Evolutionary conservation across 1,140 invertebrate genomes (phyloP).

Genomic region (Bombus cullumanus): DNA sequence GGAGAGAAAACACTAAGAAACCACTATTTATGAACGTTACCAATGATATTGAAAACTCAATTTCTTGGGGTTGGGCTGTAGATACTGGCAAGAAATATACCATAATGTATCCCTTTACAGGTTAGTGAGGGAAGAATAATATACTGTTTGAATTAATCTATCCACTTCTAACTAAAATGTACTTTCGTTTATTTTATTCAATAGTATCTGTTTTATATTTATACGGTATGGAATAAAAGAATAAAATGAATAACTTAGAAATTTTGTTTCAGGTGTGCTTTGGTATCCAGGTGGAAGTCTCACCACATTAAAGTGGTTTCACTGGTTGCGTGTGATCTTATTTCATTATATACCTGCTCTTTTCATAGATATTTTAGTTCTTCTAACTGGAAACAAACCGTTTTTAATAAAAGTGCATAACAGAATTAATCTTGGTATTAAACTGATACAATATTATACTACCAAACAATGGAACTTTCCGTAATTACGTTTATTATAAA

Average conservation of each 20-base stretch:
- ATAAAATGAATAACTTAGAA: neutral
- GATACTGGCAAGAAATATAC: conserved; percentile 84
- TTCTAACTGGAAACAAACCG: conserved; percentile 88
- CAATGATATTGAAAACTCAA: conserved; percentile 84
- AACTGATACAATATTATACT: conserved; percentile 93
- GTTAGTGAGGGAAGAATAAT: conserved; percentile 48
- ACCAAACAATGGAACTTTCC: conserved; percentile 92
- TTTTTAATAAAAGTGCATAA: conserved; percentile 89
- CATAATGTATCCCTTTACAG: conserved; percentile 82
- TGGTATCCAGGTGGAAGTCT: conserved; percentile 92
- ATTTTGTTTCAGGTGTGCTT: conserved; percentile 81
- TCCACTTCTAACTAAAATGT: neutral
- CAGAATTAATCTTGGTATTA: conserved; percentile 85
- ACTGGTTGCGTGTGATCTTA: conserved; percentile 87
- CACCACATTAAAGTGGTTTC: conserved; percentile 87
- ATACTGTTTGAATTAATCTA: neutral
- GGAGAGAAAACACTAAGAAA: conserved; percentile 77
- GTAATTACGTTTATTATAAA: conserved; percentile 68
- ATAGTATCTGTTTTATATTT: too few relatives aligned
- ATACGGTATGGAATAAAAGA: too few relatives aligned
- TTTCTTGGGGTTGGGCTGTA: conserved; percentile 91
- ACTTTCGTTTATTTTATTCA: neutral
- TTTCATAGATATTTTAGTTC: conserved; percentile 87
- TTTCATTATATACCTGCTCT: conserved; percentile 93
- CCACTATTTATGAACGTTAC: conserved; percentile 85